These are phyloP conservation scores for Lerema accius DNA, from an alignment of 1,140 invertebrate species.

Conservation along the genomic window DNA sequence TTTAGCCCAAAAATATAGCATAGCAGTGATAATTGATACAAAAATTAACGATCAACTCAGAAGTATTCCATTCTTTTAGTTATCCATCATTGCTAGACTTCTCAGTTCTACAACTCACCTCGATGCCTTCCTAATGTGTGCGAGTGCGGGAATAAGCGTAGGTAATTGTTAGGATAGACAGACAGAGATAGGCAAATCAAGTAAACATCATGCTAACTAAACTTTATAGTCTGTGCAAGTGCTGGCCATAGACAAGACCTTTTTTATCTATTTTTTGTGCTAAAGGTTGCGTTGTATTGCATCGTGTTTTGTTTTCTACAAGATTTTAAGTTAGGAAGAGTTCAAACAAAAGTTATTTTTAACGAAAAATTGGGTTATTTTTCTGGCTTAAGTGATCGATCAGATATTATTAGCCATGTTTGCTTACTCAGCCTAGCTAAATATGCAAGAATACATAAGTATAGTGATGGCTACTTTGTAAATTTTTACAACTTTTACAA, in stretches of 20 bases:
- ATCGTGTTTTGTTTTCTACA: neutral
- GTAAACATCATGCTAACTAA: slow-evolving; percentile 48
- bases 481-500: too few relatives aligned
- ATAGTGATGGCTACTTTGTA: too few relatives aligned
- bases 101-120: slow-evolving; percentile 53
- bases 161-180: slow-evolving; percentile 68
- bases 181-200: slow-evolving; percentile 70
- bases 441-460: too few relatives aligned
- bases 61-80: too few relatives aligned
- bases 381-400: too few relatives aligned
- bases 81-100: slow-evolving; percentile 41
- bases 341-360: too few relatives aligned
- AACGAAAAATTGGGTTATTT: too few relatives aligned
- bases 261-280: slow-evolving; percentile 4
- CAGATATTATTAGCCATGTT: too few relatives aligned
- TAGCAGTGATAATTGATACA: too few relatives aligned
- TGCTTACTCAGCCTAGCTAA: too few relatives aligned
- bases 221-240: slow-evolving; percentile 32
- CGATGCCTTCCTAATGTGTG: slow-evolving; percentile 77
- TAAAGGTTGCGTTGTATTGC: neutral
- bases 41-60: too few relatives aligned
- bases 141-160: slow-evolving; percentile 69
- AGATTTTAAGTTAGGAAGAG: neutral
- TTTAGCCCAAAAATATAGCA: too few relatives aligned
- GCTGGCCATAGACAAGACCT: slow-evolving; percentile 11